Evolutionary conservation across 2,113 vertebrate species (phyloP), one percentile per base, ranked within the genome.

Genomic region (Channa maculata): DNA sequence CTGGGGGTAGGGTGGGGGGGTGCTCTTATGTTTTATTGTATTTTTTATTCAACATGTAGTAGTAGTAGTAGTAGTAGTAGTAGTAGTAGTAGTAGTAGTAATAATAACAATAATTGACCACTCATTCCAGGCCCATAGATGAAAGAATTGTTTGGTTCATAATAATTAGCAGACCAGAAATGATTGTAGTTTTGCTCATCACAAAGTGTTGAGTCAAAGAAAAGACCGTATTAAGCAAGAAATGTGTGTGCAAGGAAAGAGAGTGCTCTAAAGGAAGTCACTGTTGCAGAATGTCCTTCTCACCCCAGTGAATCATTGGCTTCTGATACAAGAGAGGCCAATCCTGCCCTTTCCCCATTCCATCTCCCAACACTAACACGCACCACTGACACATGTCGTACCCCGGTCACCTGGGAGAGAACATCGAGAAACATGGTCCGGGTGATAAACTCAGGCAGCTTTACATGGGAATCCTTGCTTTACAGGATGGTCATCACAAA

Each of bases 201-300:
- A 24, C 48, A 38, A 49, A 36, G 44, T 51, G 37, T 60, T 50
- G 36, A 64, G 36, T 41, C 12, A 8, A 50, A 50, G 54, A 67
- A 52, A 2, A 54, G 37, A 50, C 45, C 24, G 5, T 33, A 44
- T 74, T 60, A 72, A 75, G 38, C 6, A 58, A 53, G 38, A 8
- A 15, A 36, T 5, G 15, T 77, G 39, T 76, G 64, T 70, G 46
- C 5, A 34, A 5, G 51, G n/a, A 50, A 46, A 69, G 8, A 49
- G 39, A 52, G 66, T 14, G 7, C 65, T 83, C 41, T 76, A 45
- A 67, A 83, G 75, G 72, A 89, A 71, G 5, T 66, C 88, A 73
- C 71, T 86, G 84, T 87, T 77, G 82, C 86, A 77, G 78, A 82
- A 83, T 84, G 87, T 89, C 84, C 83, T 90, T 89, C 84, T 87